Base-by-base conservation (phyloP, 2,797 vertebrate genomes). In the Dendrocincla fuliginosa region DNA sequence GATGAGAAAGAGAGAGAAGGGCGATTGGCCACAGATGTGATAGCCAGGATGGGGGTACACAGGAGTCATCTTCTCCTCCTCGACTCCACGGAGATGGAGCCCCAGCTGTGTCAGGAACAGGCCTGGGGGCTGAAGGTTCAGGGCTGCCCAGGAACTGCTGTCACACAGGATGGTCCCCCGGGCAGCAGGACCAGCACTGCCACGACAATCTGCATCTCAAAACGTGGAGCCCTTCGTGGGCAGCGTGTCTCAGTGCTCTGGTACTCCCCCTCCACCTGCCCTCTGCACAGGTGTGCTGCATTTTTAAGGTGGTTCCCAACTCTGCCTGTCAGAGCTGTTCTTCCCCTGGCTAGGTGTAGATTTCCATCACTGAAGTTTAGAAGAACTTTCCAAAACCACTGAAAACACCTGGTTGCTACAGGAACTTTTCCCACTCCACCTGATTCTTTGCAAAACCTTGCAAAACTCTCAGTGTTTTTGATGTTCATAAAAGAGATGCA, bases 21-120 rank as follows among this genome's bases (percentile, higher is more conserved):
- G 56, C 30, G 33, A 1, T 2, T 69, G 24, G 61, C 30, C 59
- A 27, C 47, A 35, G 49, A 32, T 2, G 5, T 7, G 64, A 15
- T 2, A 3, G 67, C 5, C 14, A 33, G 59, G 28, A 76, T n/a
- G 33, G 39, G 20, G 17, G 11, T 49, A 23, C 37, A 11, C 8
- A 13, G 41, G 53, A 59, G 10, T 20, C 32, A 3, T 35, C 41
- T 30, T 22, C 61, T 63, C 20, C 55, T 33, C 33, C 55, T 59
- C 0, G 0, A 6, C 47, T 32, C 65, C 0, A 1, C 33, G 35
- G 10, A 27, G 23, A 3, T 3, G 68, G 30, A 76, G 23, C 35
- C 42, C 28, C 25, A 23, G 35, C 61, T 4, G 1, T 46, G 71
- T 47, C 46, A 28, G 42, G 49, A 47, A 1, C n/a, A 23, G 28